A percentile compares a stretch with the other conserved stretches of the same genome.
Evolutionary conservation across 2,888 invertebrate species (phyloP).

Genomic region (Rhagonycha lutea): DNA sequence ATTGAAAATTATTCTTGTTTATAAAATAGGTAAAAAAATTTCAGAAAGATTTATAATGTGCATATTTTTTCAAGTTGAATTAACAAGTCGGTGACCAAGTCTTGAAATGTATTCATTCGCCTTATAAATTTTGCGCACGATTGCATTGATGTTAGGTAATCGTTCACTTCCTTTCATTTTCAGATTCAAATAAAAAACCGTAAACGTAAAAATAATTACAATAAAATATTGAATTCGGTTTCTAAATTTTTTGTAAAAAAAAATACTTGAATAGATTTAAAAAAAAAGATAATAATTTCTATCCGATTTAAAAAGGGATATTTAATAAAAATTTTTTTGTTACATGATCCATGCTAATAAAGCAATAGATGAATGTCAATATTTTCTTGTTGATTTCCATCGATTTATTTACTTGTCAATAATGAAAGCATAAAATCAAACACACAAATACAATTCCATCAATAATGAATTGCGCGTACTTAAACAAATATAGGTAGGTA

Average conservation of each 20-base stretch:
- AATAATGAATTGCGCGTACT: not conserved
- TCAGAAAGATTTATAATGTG: not conserved
- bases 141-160: slow-evolving; percentile 1
- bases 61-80: not conserved
- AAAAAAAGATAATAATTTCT: too few species aligned
- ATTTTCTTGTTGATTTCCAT: not conserved
- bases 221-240: not conserved
- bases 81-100: not conserved
- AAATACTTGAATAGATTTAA: not conserved
- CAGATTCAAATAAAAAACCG: not conserved
- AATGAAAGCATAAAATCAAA: slow-evolving; percentile 2
- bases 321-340: too few species aligned
- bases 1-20: not conserved
- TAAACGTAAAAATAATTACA: not conserved
- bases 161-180: slow-evolving; percentile 1
- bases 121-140: not conserved
- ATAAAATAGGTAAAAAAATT: not conserved
- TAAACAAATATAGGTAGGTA: not conserved
- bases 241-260: not conserved
- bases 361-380: not conserved
- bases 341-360: not conserved
- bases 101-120: not conserved
- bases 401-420: not conserved
- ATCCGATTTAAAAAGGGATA: too few species aligned
- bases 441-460: not conserved